These are phyloP conservation scores for Anthopleura xanthogrammica DNA, from an alignment of 92 coral and sea anemone genomes.

Conservation along the genomic window DNA sequence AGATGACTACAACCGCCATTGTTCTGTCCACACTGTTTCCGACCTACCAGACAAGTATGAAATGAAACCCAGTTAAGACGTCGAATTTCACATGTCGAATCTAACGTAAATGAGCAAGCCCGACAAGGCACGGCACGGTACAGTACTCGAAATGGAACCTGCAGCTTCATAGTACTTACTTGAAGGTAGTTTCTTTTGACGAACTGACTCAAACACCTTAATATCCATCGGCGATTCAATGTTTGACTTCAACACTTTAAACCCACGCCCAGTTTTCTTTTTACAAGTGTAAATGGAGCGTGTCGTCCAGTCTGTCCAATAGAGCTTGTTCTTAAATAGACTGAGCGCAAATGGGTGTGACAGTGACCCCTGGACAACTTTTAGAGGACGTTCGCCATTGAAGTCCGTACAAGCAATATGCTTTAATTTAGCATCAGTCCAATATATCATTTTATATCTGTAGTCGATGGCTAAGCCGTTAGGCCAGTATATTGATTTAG, in stretches of 20 bases:
- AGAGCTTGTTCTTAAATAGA: constrained; percentile 68
- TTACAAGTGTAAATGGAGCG: constrained; percentile 68
- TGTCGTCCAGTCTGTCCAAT: constrained; percentile 96
- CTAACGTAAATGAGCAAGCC: no score
- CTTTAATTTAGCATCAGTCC: constrained; percentile 87
- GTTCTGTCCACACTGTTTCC: constrained; percentile 36
- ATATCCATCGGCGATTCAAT: constrained; percentile 80
- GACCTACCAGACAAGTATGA: constrained; percentile 1
- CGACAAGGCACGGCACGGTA: no score
- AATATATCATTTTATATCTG: constrained; percentile 63
- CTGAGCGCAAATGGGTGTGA: constrained; percentile 83
- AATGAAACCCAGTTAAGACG: no score
- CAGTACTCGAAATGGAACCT: no score
- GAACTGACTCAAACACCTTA: constrained; percentile 60
- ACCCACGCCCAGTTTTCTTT: constrained; percentile 62
- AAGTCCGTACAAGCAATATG: constrained; percentile 69
- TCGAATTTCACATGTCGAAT: no score
- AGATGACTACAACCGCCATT: constrained; percentile 87
- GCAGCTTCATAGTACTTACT: constrained; percentile 10
- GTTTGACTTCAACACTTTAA: constrained; percentile 50
- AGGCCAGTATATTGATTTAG: constrained; percentile 79
- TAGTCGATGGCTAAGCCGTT: constrained; percentile 93
- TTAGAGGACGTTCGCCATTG: constrained; percentile 65
- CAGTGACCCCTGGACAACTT: constrained; percentile 49
- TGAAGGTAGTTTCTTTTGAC: constrained; percentile 47